Evolutionary conservation across 2,888 invertebrate species (phyloP), one percentile per base, ranked within the genome.

Genomic region (Chrysolina americana): DNA sequence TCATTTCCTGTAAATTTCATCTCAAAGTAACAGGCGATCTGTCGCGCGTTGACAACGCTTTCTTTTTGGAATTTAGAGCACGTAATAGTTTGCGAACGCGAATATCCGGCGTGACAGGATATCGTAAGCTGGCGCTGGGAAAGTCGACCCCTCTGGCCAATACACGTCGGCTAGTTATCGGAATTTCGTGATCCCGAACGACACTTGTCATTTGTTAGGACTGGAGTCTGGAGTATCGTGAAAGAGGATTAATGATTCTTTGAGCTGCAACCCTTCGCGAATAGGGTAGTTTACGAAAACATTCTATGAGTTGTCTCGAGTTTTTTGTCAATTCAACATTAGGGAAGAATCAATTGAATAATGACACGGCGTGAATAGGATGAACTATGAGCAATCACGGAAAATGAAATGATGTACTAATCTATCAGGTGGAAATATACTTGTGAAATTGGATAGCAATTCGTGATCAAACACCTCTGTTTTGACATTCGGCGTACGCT

Each of bases 141-240:
- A 53, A 66, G 36, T 59, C 53, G 28, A 53, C 15, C 47, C 13
- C 68, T 41, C 21, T 28, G 53, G 53, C 64, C 65, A 53, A 50
- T 47, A 36, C 63, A 50, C 44, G 65, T 50, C 70, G 59, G 53
- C 56, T 62, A 28, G 53, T 70, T 65, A 70, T 70, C 70, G 70
- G 44, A 65, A 70, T 70, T 50, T 70, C 70, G 50, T 70, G 65
- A 56, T 70, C 70, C 70, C 41, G 21, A 70, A 70, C 70, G 70
- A 70, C 70, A 70, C 70, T 65, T 48, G 53, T 70, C 70, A 70
- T 70, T 70, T 70, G 65, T 70, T 59, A 36, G 28, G n/a, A n/a
- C 28, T 28, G 59, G 15, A 59, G 59, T 70, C 36, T n/a, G 11
- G 23, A 56, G 23, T 70, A 70, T 64, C 47, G 63, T 48, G 63